Evolutionary conservation across 2,113 vertebrate genomes (phyloP), one percentile per base, ranked within the genome.

Genomic region (Lipotes vexillifer): DNA sequence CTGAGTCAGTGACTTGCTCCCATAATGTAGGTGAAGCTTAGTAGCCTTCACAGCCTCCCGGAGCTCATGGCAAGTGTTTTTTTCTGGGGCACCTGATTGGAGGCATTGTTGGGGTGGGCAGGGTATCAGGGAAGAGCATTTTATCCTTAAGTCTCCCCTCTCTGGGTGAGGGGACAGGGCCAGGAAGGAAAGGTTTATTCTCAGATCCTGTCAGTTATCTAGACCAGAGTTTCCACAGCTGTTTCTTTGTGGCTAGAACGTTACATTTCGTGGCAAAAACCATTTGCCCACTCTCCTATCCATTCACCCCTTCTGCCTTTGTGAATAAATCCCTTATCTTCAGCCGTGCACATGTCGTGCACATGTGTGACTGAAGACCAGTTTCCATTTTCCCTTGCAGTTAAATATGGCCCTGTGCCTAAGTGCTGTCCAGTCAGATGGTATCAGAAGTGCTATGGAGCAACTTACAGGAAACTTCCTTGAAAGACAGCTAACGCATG

Each of bases 331-430:
- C 29, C 46, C 18, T 68, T 13, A 36, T 46, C 41, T 93, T 84
- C 9, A 77, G 44, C 14, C 8, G 18, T 10, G 29, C 14, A 27
- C 5, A 0, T 6, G 6, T 11, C 14, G 27, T 10, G 27, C 14
- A 27, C 5, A 0, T 6, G 6, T 5, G 29, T 14, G 10, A 49
- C 77, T 38, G 21, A 93, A 72, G 55, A 65, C 38, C 55, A 49
- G n/a, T 46, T 63, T 74, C 36, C 14, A 31, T 21, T 68, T 46
- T 77, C 46, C 31, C 21, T 61, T 72, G 36, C 66, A 65, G 27
- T 88, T 41, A 89, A 21, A 33, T 20, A n/a, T 27, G 59, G 44
- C 21, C 49, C 9, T 1, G 2, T 59, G 23, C 33, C 33, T 46
- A 69, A 31, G 11, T 17, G 23, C 82, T 78, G 41, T 55, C 17